Conservation (phyloP, 2,113 vertebrate species). For the Thunnus maccoyii region DNA sequence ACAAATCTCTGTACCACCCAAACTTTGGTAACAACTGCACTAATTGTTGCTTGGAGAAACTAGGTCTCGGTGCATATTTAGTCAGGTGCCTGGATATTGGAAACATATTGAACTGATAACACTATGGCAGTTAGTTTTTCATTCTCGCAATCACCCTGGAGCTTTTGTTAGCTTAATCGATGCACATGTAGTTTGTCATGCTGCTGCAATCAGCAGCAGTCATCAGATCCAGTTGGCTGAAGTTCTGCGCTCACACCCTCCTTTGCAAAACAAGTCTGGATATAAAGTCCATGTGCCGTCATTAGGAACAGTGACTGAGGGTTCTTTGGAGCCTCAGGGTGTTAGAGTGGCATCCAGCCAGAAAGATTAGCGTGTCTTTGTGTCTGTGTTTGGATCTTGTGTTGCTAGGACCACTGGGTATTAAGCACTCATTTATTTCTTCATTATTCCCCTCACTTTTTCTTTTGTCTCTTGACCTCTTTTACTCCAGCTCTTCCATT, state of each 20-base stretch:
- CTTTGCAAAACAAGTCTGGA: not conserved
- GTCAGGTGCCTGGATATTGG: constrained; percentile 61
- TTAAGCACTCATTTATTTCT: constrained; percentile 3
- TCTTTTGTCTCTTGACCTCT: not conserved
- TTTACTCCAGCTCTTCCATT: constrained; percentile 3
- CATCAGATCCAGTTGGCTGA: constrained; percentile 14
- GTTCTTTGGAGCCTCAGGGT: constrained; percentile 7
- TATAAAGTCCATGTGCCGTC: constrained; percentile 33
- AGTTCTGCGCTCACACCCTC: not conserved
- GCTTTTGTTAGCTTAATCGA: constrained; percentile 35
- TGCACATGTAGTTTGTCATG: constrained; percentile 11
- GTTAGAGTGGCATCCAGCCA: constrained; percentile 20
- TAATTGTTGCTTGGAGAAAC: constrained; percentile 56
- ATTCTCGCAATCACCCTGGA: constrained; percentile 1
- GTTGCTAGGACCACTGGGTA: constrained; percentile 27
- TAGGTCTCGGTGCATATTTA: constrained; percentile 32
- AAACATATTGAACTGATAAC: constrained; percentile 63
- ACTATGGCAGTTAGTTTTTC: not conserved
- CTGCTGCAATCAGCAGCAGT: constrained; percentile 22
- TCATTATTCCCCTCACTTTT: not conserved
- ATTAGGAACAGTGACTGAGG: constrained; percentile 26
- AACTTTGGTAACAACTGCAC: constrained; percentile 27
- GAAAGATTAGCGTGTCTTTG: constrained; percentile 36
- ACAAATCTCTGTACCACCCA: constrained; percentile 37
- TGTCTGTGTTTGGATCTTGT: constrained; percentile 27